phyloP scores from a whole-genome alignment of 2,888 invertebrate species.

The Synanthedon myopaeformis region DNA sequence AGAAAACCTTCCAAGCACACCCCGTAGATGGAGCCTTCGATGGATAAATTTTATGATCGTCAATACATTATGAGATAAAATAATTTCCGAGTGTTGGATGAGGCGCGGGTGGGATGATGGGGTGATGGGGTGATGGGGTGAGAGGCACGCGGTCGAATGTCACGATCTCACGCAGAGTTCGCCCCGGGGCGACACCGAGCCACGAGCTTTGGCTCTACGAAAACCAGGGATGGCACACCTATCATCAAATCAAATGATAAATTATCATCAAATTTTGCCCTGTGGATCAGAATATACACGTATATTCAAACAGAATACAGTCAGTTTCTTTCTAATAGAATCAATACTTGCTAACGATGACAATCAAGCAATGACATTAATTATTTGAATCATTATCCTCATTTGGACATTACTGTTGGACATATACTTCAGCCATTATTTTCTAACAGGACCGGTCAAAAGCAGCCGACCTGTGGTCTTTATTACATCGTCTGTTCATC shows the following conservation, averaged over 20 bases:
- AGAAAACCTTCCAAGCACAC: conserved; percentile 7
- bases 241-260: neutral
- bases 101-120: conserved; percentile 8
- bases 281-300: too few relatives aligned
- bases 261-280: too few relatives aligned
- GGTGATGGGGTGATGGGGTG: conserved; percentile 4
- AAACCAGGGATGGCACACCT: neutral
- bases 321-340: too few relatives aligned
- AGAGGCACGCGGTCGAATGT: conserved; percentile 32
- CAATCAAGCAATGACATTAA: too few relatives aligned
- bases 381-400: too few relatives aligned
- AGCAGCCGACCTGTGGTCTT: too few relatives aligned
- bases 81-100: conserved; percentile 24
- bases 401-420: too few relatives aligned
- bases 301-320: too few relatives aligned
- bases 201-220: neutral
- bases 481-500: too few relatives aligned
- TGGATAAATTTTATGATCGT: conserved; percentile 30
- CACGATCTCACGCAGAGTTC: conserved; percentile 46
- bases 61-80: conserved; percentile 56
- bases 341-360: too few relatives aligned
- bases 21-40: conserved; percentile 18
- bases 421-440: too few relatives aligned
- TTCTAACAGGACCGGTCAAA: too few relatives aligned
- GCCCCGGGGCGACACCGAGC: conserved; percentile 1